Evolutionary conservation across 2,888 invertebrate genomes (phyloP), one percentile per base, ranked within the genome.

Genomic region (Argynnis bischoffii): DNA sequence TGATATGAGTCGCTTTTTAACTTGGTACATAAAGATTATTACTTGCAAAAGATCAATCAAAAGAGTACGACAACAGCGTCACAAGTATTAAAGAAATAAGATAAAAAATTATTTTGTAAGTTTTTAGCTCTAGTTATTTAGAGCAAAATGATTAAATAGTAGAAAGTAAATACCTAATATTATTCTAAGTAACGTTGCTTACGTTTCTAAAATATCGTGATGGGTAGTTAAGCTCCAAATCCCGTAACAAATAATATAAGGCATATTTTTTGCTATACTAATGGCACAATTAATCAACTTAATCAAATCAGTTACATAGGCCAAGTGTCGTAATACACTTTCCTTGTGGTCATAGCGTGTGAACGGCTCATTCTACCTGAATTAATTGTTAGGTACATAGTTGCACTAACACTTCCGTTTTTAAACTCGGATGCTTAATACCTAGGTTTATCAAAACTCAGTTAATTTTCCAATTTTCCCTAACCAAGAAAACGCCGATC

Each of bases 361-460:
- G 87, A 86, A 86, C 82, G 73, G 68, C 73, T 66, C 74, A 77
- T 80, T 81, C 77, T 72, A 57, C 80, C 78, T 79, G 83, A 82
- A 79, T 84, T 85, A 85, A 83, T 84, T 57, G 83, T 83, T 80
- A 46, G 31, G 78, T 64, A 54, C 66, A 65, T 71, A 72, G 78
- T 82, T 82, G 81, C 82, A 82, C 80, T 82, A 84, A 79, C 81
- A 79, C 85, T 87, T 88, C 88, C 88, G 87, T 80, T 82, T 76
- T 69, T 74, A 69, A 60, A 78, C 76, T 72, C 76, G 75, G 72
- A 75, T 66, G 63, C 69, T 61, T 66, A 63, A 53, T 63, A 67
- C 63, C 65, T 71, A 55, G 51, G 2, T 26, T n/a, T 59, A n/a
- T 59, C 48, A 26, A 59, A 13, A 31, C 11, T 13, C 2, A 8